These are phyloP conservation scores for Cataglyphis livida DNA, from an alignment of 2,888 invertebrate genomes.

Conservation along the genomic window DNA sequence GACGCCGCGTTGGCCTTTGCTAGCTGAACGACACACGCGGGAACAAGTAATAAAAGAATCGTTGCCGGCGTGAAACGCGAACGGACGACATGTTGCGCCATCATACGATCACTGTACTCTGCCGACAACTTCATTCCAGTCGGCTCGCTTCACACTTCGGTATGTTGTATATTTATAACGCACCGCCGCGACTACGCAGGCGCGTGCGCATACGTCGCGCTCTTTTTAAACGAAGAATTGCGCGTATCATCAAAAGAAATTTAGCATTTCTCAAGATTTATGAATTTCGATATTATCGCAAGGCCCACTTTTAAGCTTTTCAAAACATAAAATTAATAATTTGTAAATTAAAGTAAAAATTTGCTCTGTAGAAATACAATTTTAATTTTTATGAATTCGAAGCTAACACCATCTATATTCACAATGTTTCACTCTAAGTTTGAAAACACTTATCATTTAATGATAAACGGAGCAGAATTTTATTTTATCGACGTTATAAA, in stretches of 20 bases:
- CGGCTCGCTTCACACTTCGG: neutral
- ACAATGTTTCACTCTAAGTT: neutral
- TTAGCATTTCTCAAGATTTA: no score
- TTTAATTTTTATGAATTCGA: no score
- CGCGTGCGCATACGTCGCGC: neutral
- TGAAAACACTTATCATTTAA: neutral
- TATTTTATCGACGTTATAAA: neutral
- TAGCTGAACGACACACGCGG: slow-evolving; percentile 73
- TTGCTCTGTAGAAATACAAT: no score
- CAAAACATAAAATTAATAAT: no score
- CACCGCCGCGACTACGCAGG: slow-evolving; percentile 15
- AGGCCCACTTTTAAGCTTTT: no score
- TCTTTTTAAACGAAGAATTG: no score
- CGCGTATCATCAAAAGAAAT: no score
- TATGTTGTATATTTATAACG: slow-evolving; percentile 18
- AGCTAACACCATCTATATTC: neutral
- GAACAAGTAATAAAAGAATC: slow-evolving; percentile 78
- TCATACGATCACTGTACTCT: slow-evolving; percentile 81
- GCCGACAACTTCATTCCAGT: slow-evolving; percentile 76
- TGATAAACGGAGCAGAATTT: neutral
- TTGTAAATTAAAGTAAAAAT: no score
- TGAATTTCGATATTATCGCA: no score
- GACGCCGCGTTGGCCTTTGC: slow-evolving; percentile 71
- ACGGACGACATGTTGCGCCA: slow-evolving; percentile 83
- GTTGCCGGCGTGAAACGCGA: slow-evolving; percentile 76